phyloP scores from a whole-genome alignment of 2,797 vertebrate species.

The Poeciliopsis presidionis region DNA sequence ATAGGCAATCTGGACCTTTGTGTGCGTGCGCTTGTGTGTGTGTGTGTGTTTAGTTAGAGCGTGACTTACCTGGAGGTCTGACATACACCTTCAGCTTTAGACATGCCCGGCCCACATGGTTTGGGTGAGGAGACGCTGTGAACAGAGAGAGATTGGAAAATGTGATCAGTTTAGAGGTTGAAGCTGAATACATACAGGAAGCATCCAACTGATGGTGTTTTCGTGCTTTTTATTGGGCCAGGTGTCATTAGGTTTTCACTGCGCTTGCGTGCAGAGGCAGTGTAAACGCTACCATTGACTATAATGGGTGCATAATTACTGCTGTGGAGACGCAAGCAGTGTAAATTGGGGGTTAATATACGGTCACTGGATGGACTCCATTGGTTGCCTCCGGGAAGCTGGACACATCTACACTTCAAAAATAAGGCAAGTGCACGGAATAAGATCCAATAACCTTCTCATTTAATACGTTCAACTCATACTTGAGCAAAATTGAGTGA shows the following conservation, averaged over 20 bases:
- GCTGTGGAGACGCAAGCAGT: not conserved
- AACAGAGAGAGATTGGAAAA: conserved; percentile 55
- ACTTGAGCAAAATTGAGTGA: no score
- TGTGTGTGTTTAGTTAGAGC: conserved; percentile 54
- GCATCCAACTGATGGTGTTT: conserved; percentile 32
- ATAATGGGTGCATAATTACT: not conserved
- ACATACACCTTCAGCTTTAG: conserved; percentile 86
- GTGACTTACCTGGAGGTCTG: conserved; percentile 83
- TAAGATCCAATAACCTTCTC: not conserved
- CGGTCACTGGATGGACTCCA: conserved; percentile 4
- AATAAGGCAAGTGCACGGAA: not conserved
- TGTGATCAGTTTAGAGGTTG: conserved; percentile 50
- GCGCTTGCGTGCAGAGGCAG: not conserved
- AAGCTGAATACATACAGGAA: conserved; percentile 36
- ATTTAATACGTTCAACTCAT: not conserved
- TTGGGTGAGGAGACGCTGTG: conserved; percentile 84
- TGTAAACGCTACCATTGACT: not conserved
- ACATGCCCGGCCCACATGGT: conserved; percentile 83
- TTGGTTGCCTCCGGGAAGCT: not conserved
- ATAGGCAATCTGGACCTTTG: conserved; percentile 72
- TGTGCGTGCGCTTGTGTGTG: conserved; percentile 25
- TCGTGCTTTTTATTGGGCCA: conserved; percentile 1
- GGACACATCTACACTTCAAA: not conserved
- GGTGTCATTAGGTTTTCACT: not conserved
- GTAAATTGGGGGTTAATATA: conserved; percentile 11